Evolutionary conservation across 2,797 vertebrate species (phyloP), one percentile per base, ranked within the genome.

Genomic region (Acipenser oxyrinchus): DNA sequence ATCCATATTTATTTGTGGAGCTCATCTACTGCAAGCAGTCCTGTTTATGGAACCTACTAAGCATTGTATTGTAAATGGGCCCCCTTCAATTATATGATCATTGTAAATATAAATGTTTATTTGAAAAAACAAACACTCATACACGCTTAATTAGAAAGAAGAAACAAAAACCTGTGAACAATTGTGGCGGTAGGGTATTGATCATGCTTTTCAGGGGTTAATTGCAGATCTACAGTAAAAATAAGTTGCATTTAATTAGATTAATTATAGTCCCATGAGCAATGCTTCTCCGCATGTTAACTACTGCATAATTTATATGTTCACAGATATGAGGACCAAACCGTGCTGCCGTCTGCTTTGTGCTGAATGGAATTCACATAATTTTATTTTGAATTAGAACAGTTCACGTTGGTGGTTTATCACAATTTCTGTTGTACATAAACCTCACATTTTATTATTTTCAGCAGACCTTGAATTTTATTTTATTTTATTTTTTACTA

Each of bases 191-290:
- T 37, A 37, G 37, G 37, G 37, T 37, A 37, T 37, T 37, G 37
- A 37, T 37, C 37, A 37, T 37, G 37, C 5, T 37, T 62, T 23
- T 62, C 18, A 62, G 11, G 60, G 60, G 10, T 62, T 62, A 62
- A 48, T 62, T 8, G 6, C 60, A 62, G 18, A 62, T 23, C 60
- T 48, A 12, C 18, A 62, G 18, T 62, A 62, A 62, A 37, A 62
- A 23, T 62, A 62, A 62, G 23, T 62, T 62, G 60, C 60, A 48
- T 62, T 62, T 62, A 62, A 62, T 62, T 48, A 62, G 60, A 62
- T 62, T 62, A 62, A 62, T 62, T 62, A 18, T 48, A 62, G 60
- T 62, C 60, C 48, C 18, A 18, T 37, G 60, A 18, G 60, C 8
- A 62, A 48, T 62, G 18, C 7, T 23, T 23, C 60, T 37, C 60